Percentiles rank a stretch among this genome's conserved stretches.
phyloP scores from a whole-genome alignment of 2,888 invertebrate species.

The Heliconius charithonia region DNA sequence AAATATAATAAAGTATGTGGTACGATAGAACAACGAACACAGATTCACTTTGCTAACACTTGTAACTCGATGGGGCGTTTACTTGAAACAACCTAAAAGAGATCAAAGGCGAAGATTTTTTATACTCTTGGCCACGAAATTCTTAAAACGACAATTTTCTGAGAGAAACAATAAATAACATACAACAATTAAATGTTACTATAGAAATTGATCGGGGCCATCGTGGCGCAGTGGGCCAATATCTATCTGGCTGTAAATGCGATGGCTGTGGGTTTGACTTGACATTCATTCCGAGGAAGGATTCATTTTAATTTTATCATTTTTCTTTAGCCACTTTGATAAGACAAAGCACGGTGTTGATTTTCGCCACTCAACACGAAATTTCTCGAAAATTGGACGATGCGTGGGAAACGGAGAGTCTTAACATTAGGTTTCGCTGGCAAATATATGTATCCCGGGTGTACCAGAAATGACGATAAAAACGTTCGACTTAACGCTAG shows the following conservation, averaged over 20 bases:
- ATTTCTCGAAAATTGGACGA: too few relatives aligned
- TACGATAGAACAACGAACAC: not conserved
- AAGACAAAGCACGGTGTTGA: not conserved
- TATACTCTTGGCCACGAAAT: slow-evolving; percentile 8
- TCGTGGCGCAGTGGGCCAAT: too few relatives aligned
- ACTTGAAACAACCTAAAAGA: slow-evolving; percentile 11
- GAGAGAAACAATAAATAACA: not conserved
- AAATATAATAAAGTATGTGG: too few relatives aligned
- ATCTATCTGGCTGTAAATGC: not conserved
- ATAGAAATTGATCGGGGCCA: too few relatives aligned
- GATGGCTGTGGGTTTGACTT: not conserved
- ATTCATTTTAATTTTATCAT: not conserved
- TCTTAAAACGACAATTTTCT: not conserved
- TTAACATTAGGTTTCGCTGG: too few relatives aligned
- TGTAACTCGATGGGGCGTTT: not conserved
- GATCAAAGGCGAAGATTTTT: slow-evolving; percentile 10
- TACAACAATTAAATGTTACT: not conserved
- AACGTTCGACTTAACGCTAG: too few relatives aligned
- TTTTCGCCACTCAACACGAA: too few relatives aligned
- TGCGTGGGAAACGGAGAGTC: too few relatives aligned
- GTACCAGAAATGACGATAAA: too few relatives aligned
- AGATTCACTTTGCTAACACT: not conserved
- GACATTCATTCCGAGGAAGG: not conserved
- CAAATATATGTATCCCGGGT: too few relatives aligned
- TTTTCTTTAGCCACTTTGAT: not conserved